These are phyloP conservation scores for Characodon lateralis DNA, from an alignment of 2,797 vertebrate species.

Conservation along the genomic window DNA sequence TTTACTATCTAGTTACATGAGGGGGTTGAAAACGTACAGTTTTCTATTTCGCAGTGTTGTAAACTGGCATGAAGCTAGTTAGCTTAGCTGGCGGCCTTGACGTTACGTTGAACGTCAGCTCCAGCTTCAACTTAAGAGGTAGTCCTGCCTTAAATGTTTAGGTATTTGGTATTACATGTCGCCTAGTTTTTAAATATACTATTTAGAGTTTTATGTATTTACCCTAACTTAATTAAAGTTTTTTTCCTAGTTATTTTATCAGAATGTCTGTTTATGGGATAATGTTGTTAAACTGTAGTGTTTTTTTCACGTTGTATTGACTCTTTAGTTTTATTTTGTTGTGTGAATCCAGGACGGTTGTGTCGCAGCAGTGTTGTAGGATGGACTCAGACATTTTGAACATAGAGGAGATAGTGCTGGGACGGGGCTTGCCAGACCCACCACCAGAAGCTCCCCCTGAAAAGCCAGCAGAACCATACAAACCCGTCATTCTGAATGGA, in stretches of 20 bases:
- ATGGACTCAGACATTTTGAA: conserved; percentile 85
- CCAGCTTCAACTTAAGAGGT: conserved; percentile 44
- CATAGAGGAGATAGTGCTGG: conserved; percentile 83
- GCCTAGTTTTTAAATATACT: accelerated
- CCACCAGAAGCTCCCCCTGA: conserved; percentile 66
- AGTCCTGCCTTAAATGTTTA: not conserved
- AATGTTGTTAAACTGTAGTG: conserved; percentile 1
- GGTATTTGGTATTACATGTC: accelerated
- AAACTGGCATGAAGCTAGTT: conserved; percentile 49
- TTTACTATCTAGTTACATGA: accelerated
- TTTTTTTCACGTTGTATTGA: not conserved
- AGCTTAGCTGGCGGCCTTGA: conserved; percentile 64
- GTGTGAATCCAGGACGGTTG: not conserved
- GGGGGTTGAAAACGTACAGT: accelerated
- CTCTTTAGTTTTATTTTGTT: not conserved
- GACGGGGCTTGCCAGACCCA: conserved; percentile 70
- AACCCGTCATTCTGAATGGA: conserved; percentile 69
- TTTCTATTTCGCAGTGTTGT: not conserved
- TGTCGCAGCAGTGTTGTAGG: conserved; percentile 16
- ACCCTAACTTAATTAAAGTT: too few species aligned
- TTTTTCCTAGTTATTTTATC: conserved; percentile 18
- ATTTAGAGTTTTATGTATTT: not conserved
- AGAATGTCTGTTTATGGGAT: not conserved
- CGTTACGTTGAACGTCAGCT: conserved; percentile 23
- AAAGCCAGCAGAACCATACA: conserved; percentile 68